Base-by-base conservation (phyloP, 2,113 vertebrate genomes). In the Reinhardtius hippoglossoides region DNA sequence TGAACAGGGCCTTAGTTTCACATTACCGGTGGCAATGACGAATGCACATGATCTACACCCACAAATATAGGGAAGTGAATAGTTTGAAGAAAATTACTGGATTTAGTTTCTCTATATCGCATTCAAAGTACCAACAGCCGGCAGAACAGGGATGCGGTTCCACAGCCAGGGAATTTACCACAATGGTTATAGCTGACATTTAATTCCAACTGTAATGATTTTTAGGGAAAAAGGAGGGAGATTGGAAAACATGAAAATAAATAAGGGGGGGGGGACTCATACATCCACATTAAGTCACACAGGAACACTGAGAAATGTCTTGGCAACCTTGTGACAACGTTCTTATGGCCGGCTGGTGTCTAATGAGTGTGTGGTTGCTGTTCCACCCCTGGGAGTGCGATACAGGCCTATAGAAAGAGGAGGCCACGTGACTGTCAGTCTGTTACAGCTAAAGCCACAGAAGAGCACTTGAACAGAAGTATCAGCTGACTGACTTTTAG, bases 401-500 rank as follows among this genome's bases (percentile, higher is more conserved):
- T 44, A 1, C 14, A 26, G 67, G 14, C 54, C 55, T 67, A 23
- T 2, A 67, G 59, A 48, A 59, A 56, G 63, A 64, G 48, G 35
- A 26, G 50, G 60, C 24, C 84, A 89, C 80, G 76, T 90, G 87
- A 85, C 84, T 0, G 18, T 42, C 64, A 62, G 66, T 1, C 12
- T 44, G 31, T 26, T 62, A 21, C 55, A 77, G 60, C 70, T 35
- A 31, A 79, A 63, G 70, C 50, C 69, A 58, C 59, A 42, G 20
- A 69, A 4, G 40, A 42, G 69, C 55, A 67, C 67, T 67, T 80
- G 48, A 70, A 72, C 14, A n/a, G 52, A 16, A n/a, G 58, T 1
- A 35, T 67, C 87, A 86, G 85, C 82, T 88, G 84, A 89, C 80
- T 71, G 26, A 57, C 31, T 42, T 18, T 18, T 54, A 73, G 42